phyloP scores from a whole-genome alignment of 2,113 vertebrate species.

The Aplodontia rufa region DNA sequence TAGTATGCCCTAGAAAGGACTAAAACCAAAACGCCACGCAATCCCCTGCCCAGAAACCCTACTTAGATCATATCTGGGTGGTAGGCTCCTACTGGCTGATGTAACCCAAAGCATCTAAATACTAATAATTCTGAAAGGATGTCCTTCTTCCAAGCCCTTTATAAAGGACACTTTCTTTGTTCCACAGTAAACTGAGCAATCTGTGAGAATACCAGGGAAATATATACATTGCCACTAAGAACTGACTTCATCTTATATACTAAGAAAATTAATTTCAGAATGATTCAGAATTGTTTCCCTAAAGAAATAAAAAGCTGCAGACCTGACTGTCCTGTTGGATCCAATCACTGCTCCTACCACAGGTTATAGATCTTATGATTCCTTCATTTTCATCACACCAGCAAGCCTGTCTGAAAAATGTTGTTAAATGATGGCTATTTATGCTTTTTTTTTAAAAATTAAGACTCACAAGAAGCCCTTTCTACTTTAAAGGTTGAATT shows the following conservation, averaged over 20 bases:
- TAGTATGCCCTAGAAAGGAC: neutral
- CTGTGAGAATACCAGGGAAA: neutral
- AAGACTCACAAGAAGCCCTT: neutral
- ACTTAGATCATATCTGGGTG: neutral
- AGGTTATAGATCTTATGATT: neutral
- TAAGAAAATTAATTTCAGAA: constrained; percentile 20
- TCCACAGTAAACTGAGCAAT: neutral
- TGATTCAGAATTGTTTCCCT: constrained; percentile 8
- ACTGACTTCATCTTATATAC: neutral
- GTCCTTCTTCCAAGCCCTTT: neutral
- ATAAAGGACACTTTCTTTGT: neutral
- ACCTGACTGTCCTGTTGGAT: neutral
- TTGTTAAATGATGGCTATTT: neutral
- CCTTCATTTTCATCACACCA: neutral
- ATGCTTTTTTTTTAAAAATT: neutral
- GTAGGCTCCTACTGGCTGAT: neutral
- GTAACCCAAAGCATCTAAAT: neutral
- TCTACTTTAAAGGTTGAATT: neutral
- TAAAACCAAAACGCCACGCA: too few species aligned
- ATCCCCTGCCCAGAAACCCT: neutral
- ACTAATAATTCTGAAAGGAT: neutral
- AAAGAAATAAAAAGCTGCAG: neutral
- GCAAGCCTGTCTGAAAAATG: constrained; percentile 36
- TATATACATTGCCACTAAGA: neutral
- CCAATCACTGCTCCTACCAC: neutral